Evolutionary conservation across 2,888 invertebrate species (phyloP).

Genomic region (Erebia ligea): DNA sequence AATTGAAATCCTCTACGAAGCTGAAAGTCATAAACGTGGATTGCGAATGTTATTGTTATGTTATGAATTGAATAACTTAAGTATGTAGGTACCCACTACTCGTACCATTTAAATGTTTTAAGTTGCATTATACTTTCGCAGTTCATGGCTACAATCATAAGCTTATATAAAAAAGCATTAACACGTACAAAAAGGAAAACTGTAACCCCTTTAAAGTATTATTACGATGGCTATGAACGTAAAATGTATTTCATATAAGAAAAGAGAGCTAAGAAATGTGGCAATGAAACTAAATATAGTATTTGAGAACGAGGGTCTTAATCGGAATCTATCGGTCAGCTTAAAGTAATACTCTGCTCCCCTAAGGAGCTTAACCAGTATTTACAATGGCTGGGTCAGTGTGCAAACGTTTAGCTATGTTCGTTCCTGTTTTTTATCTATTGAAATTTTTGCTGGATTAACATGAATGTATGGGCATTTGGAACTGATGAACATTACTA

Average conservation of each 20-base stretch:
- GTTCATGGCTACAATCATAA: neutral
- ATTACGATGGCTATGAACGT: neutral
- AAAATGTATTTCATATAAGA: neutral
- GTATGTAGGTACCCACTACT: too few relatives aligned
- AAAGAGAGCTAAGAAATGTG: neutral
- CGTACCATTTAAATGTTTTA: too few relatives aligned
- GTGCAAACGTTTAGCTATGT: constrained; percentile 20
- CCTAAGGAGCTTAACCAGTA: constrained; percentile 29
- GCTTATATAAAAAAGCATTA: neutral
- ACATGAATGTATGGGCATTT: neutral
- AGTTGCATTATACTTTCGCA: neutral
- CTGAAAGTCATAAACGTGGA: too few relatives aligned
- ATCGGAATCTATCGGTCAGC: constrained; percentile 20
- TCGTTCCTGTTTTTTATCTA: constrained; percentile 19
- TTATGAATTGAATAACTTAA: too few relatives aligned
- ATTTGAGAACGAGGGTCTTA: constrained; percentile 18
- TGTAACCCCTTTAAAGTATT: too few relatives aligned
- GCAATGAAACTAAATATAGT: constrained; percentile 9
- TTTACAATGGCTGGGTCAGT: constrained; percentile 29
- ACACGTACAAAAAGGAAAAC: neutral
- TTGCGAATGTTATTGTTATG: too few relatives aligned
- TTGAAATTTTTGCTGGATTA: neutral
- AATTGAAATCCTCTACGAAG: too few relatives aligned
- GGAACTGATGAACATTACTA: neutral
- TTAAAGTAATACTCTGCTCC: constrained; percentile 25